Base-by-base conservation (phyloP, 2,797 vertebrate species). In the Clamator glandarius region DNA sequence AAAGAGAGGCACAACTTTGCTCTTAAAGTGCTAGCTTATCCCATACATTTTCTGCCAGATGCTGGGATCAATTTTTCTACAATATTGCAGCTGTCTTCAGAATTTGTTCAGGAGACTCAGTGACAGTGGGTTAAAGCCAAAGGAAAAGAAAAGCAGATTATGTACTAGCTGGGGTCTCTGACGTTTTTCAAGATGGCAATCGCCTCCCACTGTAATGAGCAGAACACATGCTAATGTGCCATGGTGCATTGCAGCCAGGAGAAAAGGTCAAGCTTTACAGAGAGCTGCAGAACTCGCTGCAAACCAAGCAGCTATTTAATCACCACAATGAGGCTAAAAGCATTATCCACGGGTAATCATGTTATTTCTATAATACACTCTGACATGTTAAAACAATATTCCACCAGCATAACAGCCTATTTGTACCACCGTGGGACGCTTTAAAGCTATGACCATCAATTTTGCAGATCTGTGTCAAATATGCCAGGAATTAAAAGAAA, bases 261-360 rank as follows among this genome's bases (percentile, higher is more conserved):
- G 90, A 67, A 93, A 94, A 95, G 95, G 94, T 95, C 92, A 94
- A 44, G 57, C 52, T 92, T 79, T 93, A 79, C 68, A 73, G 44
- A 84, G 84, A 79, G 57, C 35, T 82, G 63, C 44, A 81, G 79
- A 72, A 52, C 35, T n/a, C 12, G 0, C 80, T 89, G 80, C 67
- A 93, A 89, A 79, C 61, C 3, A 7, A 96, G 59, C 57, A 74
- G 57, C 67, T 68, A 79, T 89, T 96, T 95, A 89, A 95, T 93
- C 84, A 79, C 36, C 67, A 74, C 84, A 93, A 76, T 42, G 63
- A 95, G 75, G 88, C 77, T 84, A 80, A 82, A 21, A n/a, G 8
- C 48, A 93, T 93, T 94, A 87, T 76, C 70, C 86, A 70, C 0
- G 36, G 41, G 63, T 93, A 93, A 95, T 93, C 80, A 51, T n/a